Evolutionary conservation across 2,888 invertebrate genomes (phyloP).

Genomic region (Biston stratarius): DNA sequence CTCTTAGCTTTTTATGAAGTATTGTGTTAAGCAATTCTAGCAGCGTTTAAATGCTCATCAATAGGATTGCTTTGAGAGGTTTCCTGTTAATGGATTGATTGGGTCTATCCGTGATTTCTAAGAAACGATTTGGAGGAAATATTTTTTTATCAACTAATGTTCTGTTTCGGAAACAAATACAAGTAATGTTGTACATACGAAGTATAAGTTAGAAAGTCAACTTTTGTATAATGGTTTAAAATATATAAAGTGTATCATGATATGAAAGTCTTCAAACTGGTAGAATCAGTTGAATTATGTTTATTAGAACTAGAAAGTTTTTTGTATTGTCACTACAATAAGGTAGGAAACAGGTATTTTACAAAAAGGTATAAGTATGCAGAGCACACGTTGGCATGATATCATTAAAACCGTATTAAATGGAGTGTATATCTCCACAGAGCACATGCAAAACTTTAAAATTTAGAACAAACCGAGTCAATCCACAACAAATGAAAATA

Average conservation of each 20-base stretch:
- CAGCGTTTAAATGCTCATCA: constrained; percentile 47
- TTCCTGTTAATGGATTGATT: constrained; percentile 33
- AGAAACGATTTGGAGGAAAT: constrained; percentile 30
- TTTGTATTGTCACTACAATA: too few species aligned
- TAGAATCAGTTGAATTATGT: not conserved
- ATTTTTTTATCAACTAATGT: constrained; percentile 21
- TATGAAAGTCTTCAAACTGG: not conserved
- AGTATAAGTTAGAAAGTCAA: constrained; percentile 2
- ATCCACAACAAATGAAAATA: too few species aligned
- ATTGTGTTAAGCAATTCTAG: constrained; percentile 27
- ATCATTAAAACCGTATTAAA: too few species aligned
- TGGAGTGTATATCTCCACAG: too few species aligned
- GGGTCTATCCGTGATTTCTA: constrained; percentile 27
- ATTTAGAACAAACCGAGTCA: too few species aligned
- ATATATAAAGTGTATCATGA: not conserved
- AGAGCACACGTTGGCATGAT: too few species aligned
- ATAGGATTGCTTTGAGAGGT: constrained; percentile 32
- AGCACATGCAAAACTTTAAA: too few species aligned
- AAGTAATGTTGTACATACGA: not conserved
- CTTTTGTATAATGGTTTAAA: not conserved
- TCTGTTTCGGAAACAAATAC: not conserved
- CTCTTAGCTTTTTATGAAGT: constrained; percentile 32
- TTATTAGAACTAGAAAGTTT: too few species aligned
- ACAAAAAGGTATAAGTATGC: too few species aligned
- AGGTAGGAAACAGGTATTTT: too few species aligned